Base-by-base conservation (phyloP, 2,888 invertebrate genomes). In the Melanargia galathea region DNA sequence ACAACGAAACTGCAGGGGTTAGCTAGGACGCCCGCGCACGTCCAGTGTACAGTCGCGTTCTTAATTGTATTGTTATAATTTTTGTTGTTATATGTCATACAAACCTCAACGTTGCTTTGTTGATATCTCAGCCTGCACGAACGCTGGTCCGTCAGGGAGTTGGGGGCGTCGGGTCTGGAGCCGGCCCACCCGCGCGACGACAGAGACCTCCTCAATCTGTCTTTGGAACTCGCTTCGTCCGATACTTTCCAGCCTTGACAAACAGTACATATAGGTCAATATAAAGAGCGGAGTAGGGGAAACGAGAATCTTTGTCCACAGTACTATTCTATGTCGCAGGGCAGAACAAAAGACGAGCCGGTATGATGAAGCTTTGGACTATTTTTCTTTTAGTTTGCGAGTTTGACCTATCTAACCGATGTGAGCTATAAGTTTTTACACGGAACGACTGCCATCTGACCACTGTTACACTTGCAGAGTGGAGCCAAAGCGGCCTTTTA, bases 81-180 rank as follows among this genome's bases (percentile, higher is more conserved):
- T n/a, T n/a, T n/a, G n/a, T n/a, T n/a, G n/a, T n/a, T n/a, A n/a
- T n/a, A n/a, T n/a, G n/a, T n/a, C n/a, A n/a, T n/a, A 74, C 78
- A 67, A 72, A 92, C 97, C 88, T 98, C 97, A 18, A 98, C 95
- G 33, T 96, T 95, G 74, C 97, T 97, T 83, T 98, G 98, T 79
- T 98, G 98, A 82, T 97, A 98, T 61, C 97, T 92, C 40, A 97
- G 92, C 16, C 96, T 93, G 77, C 97, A 98, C 52, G 93, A 87
- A 30, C 94, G 93, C 72, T 93, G 93, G 56, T 94, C 94, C 2
- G 92, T 90, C 65, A 95, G 84, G 30, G 94, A 93, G 81, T 94
- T 95, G 68, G 93, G 93, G 75, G 93, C 92, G 73, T 95, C 95
- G 13, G 94, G 93, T 18, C 92, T 77, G 26, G 92, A 83, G 48